A percentile compares a stretch with the other conserved stretches of the same genome.
Evolutionary conservation across 2,797 vertebrate genomes (phyloP).

Genomic region (Pangasius larnaudii): DNA sequence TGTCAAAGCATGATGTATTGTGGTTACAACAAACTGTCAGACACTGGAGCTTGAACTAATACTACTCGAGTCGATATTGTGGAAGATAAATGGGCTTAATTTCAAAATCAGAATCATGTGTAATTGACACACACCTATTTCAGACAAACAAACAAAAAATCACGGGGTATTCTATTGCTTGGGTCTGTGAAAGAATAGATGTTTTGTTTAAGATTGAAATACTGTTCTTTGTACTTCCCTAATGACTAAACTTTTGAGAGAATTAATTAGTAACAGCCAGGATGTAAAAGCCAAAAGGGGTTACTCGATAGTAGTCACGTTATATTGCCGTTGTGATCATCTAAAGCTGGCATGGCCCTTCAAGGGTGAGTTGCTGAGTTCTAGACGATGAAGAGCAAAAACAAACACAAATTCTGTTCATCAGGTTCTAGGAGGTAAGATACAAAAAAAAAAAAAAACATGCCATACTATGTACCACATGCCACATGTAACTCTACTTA

Average conservation of each 20-base stretch:
- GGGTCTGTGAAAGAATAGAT: background rate
- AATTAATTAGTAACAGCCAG: background rate
- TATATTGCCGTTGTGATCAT: background rate
- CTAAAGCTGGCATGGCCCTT: background rate
- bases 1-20: background rate
- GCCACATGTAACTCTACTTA: background rate
- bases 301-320: background rate
- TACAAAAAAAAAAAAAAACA: background rate
- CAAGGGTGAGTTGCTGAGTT: background rate
- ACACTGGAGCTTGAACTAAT: background rate
- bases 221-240: background rate
- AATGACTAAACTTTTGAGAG: background rate
- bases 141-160: background rate
- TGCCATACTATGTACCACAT: background rate
- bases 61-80: background rate
- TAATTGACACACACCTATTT: background rate
- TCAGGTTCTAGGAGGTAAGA: background rate
- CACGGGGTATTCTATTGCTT: background rate
- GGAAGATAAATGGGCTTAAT: conserved; percentile 8
- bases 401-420: background rate
- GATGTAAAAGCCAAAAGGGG: background rate
- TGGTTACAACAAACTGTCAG: background rate
- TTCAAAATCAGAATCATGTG: background rate
- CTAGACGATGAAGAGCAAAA: background rate
- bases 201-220: background rate